Evolutionary conservation across 2,888 invertebrate genomes (phyloP), one percentile per base, ranked within the genome.

Genomic region (Torymus texanus): DNA sequence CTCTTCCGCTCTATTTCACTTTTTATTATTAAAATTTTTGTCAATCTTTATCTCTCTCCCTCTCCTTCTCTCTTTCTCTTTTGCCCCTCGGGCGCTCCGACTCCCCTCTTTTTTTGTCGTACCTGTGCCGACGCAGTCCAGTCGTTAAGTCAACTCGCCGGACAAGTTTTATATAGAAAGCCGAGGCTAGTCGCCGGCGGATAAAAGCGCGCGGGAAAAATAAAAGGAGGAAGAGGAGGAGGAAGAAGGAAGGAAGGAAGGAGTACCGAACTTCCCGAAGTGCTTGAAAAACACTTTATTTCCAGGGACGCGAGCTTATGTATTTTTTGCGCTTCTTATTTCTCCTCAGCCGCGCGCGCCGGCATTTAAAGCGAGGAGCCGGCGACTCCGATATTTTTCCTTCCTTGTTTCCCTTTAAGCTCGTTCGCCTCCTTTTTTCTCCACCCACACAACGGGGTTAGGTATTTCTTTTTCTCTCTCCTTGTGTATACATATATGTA

Each of bases 221-320:
- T 65, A 74, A 74, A 74, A 65, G 55, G 50, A 13, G 58, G 59
- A 16, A 55, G 50, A 21, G 50, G 14, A 24, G n/a, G 62, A 29
- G 41, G 18, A 2, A 51, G 16, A 14, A 55, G 61, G 63, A 65
- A 65, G 65, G 61, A 71, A 62, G 67, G 75, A 70, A 79, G 73
- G 24, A 75, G 59, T 61, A 66, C 18, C 59, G 73, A 78, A 79
- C 58, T 79, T 79, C 65, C 63, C 71, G 67, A 75, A 79, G 72
- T 79, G 79, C 75, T 79, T 75, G 75, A 72, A 72, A 79, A 79
- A 75, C 65, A 75, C 75, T 79, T 72, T 79, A 75, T 75, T 75
- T 79, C 70, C 18, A 53, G 61, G 75, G 41, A 67, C 66, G 14
- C 61, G 16, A 71, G 75, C 67, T 75, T 75, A 79, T 61, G 79